These are phyloP conservation scores for Cyphomyrmex costatus DNA, from an alignment of 1,140 invertebrate genomes.

Conservation along the genomic window DNA sequence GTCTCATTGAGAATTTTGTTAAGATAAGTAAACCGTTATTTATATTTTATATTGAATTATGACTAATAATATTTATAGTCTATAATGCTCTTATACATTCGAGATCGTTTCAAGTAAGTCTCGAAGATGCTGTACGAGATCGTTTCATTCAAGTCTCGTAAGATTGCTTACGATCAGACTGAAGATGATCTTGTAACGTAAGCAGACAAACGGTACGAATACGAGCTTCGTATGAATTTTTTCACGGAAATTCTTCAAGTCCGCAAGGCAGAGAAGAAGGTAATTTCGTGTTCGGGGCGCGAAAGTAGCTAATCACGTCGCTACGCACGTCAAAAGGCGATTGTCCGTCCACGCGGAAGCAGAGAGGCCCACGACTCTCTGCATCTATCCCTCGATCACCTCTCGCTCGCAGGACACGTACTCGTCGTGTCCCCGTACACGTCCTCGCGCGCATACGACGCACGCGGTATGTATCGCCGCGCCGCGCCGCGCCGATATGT, in stretches of 20 bases:
- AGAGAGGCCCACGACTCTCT: slow-evolving; percentile 65
- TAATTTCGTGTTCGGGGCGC: slow-evolving; percentile 31
- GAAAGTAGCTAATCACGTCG: slow-evolving; percentile 28
- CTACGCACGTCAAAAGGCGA: slow-evolving; percentile 71
- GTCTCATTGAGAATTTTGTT: slow-evolving; percentile 1
- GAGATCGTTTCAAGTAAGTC: background rate
- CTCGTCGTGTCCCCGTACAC: slow-evolving; percentile 80
- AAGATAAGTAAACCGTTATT: background rate
- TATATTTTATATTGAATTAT: background rate
- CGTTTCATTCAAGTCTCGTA: background rate
- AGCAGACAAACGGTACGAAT: background rate
- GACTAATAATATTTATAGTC: background rate
- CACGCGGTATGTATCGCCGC: slow-evolving; percentile 61
- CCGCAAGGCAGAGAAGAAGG: background rate
- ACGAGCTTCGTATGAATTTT: background rate
- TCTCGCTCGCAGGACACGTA: slow-evolving; percentile 81
- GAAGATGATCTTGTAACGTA: background rate
- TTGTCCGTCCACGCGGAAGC: slow-evolving; percentile 79
- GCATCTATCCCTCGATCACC: slow-evolving; percentile 78
- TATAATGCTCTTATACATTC: background rate
- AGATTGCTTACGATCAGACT: background rate
- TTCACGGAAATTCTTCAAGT: background rate
- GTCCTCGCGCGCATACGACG: slow-evolving; percentile 66
- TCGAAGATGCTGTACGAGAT: background rate
- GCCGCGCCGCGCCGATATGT: background rate